phyloP scores from a whole-genome alignment of 2,888 invertebrate species.

The Allophyes oxyacanthae region DNA sequence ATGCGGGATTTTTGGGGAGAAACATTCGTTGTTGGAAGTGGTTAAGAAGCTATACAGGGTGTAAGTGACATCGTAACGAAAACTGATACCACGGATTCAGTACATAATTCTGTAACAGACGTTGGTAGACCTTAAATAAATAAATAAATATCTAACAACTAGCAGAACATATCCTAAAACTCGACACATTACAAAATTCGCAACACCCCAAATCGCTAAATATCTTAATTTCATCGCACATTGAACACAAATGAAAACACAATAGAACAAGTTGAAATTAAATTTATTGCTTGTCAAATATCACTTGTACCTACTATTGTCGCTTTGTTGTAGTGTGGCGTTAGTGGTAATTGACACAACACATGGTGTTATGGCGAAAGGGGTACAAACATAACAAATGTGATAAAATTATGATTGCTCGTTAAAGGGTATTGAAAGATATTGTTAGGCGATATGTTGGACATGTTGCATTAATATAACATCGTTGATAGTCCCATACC shows the following conservation, averaged over 20 bases:
- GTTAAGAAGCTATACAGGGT: too few relatives aligned
- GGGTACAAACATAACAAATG: slow-evolving; percentile 72
- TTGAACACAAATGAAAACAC: slow-evolving; percentile 79
- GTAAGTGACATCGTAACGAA: too few relatives aligned
- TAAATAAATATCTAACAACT: too few relatives aligned
- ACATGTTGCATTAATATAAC: too few relatives aligned
- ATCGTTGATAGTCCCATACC: too few relatives aligned
- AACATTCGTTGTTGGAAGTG: background rate
- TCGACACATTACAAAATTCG: slow-evolving; percentile 44
- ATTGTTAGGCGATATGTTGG: slow-evolving; percentile 12
- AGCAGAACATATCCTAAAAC: slow-evolving; percentile 23
- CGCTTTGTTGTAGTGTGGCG: slow-evolving; percentile 70
- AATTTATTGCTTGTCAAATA: slow-evolving; percentile 87
- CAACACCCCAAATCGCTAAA: slow-evolving; percentile 67
- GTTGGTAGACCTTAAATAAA: too few relatives aligned
- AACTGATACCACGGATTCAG: too few relatives aligned
- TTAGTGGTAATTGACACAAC: slow-evolving; percentile 82
- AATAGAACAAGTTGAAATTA: slow-evolving; percentile 74
- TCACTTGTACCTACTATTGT: slow-evolving; percentile 78
- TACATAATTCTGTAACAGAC: too few relatives aligned
- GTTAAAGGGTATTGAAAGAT: slow-evolving; percentile 66
- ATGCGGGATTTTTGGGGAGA: background rate
- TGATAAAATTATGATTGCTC: slow-evolving; percentile 67
- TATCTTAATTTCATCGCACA: slow-evolving; percentile 79
- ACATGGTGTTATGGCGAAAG: slow-evolving; percentile 80